A percentile compares a stretch with the other conserved stretches of the same genome.
Evolutionary conservation across 2,888 invertebrate species (phyloP).

Genomic region (Hemithea aestivaria): DNA sequence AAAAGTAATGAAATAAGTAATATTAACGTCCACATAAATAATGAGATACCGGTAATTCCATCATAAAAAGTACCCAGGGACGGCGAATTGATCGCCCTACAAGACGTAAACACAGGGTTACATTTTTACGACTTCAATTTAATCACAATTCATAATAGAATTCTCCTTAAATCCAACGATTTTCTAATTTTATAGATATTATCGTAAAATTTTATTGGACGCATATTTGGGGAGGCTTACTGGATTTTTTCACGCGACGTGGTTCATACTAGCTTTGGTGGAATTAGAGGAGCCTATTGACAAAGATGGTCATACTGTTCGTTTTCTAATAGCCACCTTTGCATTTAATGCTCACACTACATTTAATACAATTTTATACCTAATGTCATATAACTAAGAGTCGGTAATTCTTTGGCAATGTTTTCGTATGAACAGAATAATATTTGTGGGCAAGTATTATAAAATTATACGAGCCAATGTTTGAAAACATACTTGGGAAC

Average conservation of each 20-base stretch:
- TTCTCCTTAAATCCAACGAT: slow-evolving; percentile 32
- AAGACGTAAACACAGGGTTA: slow-evolving; percentile 34
- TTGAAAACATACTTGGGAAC: slow-evolving; percentile 60
- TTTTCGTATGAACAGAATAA: slow-evolving; percentile 22
- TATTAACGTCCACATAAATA: slow-evolving; percentile 32
- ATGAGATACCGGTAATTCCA: slow-evolving; percentile 30
- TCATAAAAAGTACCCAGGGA: slow-evolving; percentile 31
- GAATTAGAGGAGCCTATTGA: slow-evolving; percentile 52
- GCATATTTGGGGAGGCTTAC: slow-evolving; percentile 28
- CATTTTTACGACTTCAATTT: slow-evolving; percentile 49
- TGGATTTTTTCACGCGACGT: slow-evolving; percentile 37
- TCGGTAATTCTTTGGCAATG: not conserved
- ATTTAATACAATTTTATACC: not conserved
- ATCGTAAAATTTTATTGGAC: slow-evolving; percentile 57
- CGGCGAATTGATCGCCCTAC: slow-evolving; percentile 37
- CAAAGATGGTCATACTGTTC: slow-evolving; percentile 42
- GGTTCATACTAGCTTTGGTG: slow-evolving; percentile 38
- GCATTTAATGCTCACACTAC: slow-evolving; percentile 7
- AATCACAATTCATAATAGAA: slow-evolving; percentile 47
- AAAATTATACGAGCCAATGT: slow-evolving; percentile 64
- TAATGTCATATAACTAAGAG: not conserved
- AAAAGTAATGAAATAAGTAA: slow-evolving; percentile 25
- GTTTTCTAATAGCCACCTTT: slow-evolving; percentile 25
- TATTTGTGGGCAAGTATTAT: slow-evolving; percentile 49
- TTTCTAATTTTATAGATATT: slow-evolving; percentile 54